Evolutionary conservation across 2,113 vertebrate genomes (phyloP).

Genomic region (Trochalopteron elliotii): DNA sequence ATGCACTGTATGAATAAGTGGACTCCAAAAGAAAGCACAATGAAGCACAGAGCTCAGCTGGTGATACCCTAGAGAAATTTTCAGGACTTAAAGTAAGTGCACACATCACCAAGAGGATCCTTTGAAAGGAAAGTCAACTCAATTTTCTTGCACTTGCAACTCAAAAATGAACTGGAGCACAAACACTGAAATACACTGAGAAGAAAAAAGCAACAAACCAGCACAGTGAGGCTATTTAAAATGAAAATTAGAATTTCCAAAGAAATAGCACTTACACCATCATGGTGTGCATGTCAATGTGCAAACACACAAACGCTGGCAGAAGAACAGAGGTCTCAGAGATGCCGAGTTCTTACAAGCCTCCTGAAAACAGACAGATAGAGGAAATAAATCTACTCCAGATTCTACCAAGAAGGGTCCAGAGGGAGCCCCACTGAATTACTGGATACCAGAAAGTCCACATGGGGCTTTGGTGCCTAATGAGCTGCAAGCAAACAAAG

Average conservation of each 20-base stretch:
- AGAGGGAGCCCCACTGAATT: not conserved
- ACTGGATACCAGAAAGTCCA: not conserved
- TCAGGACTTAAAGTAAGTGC: not conserved
- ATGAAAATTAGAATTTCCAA: constrained; percentile 1
- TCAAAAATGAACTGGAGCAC: not conserved
- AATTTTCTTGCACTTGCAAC: not conserved
- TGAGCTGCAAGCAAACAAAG: not conserved
- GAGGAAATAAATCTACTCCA: not conserved
- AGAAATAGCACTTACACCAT: not conserved
- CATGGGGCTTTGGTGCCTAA: constrained; percentile 9
- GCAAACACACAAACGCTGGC: not conserved
- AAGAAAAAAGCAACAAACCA: not conserved
- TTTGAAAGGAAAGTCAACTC: not conserved
- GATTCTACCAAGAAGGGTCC: not conserved
- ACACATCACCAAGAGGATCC: not conserved
- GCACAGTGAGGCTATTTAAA: not conserved
- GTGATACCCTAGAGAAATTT: not conserved
- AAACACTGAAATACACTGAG: not conserved
- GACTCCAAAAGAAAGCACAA: not conserved
- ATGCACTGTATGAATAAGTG: not conserved
- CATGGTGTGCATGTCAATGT: not conserved
- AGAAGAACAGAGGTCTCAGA: not conserved
- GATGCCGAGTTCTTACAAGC: not conserved
- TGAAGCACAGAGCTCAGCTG: not conserved
- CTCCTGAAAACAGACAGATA: not conserved